Evolutionary conservation across 2,797 vertebrate genomes (phyloP), one percentile per base, ranked within the genome.

Genomic region (Esox lucius): DNA sequence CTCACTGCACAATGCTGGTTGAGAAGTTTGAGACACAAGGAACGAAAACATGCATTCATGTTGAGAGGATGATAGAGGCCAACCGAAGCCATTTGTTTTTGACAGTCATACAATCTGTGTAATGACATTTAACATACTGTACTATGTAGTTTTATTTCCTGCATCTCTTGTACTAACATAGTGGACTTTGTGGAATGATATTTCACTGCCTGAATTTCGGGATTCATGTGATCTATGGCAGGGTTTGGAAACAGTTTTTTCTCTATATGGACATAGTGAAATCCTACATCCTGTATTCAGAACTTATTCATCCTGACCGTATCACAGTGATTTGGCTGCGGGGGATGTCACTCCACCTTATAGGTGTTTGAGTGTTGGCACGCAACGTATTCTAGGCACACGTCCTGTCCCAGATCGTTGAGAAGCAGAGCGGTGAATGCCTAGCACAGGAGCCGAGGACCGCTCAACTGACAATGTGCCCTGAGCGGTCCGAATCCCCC

Each of bases 341-440:
- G 83, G 85, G 80, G 19, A 68, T 66, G 78, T 83, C 78, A 48
- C 8, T 53, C 75, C 80, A 79, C 78, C 81, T 84, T 76, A 82
- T 78, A 71, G 68, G 76, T 80, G 22, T 77, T 72, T 80, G 81
- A 87, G 89, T 88, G 87, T 74, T n/a, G 5, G 64, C 77, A 82
- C 86, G 70, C 78, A 86, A 88, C 83, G 84, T 89, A 74, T 73
- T 51, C 33, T 84, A 5, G 66, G 33, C n/a, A 24, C 19, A 68
- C 19, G 4, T 42, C 11, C 16, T n/a, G 66, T 68, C n/a, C 80
- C 53, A 42, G 51, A 68, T 56, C 12, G 12, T 8, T 73, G 79
- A 72, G 85, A 83, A 83, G 68, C 74, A 62, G 42, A 59, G 9
- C 22, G 9, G n/a, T 59, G 59, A 53, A 80, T 79, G 83, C 22